phyloP scores from a whole-genome alignment of 2,888 invertebrate species.

The Drosophila rubida region DNA sequence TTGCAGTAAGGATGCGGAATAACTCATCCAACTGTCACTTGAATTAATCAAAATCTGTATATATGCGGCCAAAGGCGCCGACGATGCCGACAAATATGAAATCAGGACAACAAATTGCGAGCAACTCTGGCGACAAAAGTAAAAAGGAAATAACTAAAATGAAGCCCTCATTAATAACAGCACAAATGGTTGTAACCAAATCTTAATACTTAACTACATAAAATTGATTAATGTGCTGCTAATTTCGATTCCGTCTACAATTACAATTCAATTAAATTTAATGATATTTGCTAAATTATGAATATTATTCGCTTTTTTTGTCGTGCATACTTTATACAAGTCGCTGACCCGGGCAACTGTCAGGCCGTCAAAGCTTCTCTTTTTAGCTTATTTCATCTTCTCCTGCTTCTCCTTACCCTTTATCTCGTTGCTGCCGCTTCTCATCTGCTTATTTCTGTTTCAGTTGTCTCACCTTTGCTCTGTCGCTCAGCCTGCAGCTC shows the following conservation, averaged over 20 bases:
- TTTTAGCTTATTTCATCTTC: not conserved
- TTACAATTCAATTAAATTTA: not conserved
- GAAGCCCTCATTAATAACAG: too few species aligned
- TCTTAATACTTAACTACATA: too few species aligned
- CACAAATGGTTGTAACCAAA: too few species aligned
- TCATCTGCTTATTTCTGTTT: not conserved
- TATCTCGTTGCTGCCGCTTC: not conserved
- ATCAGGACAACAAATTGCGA: not conserved
- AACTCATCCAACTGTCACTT: slow-evolving; percentile 31
- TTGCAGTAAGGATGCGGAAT: slow-evolving; percentile 38
- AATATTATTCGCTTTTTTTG: not conserved
- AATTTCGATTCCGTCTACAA: not conserved
- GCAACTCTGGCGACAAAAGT: too few species aligned
- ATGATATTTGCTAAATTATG: not conserved
- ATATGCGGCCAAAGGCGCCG: slow-evolving; percentile 11
- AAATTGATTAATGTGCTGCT: not conserved
- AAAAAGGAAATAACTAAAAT: not conserved
- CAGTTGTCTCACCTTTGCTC: slow-evolving; percentile 11
- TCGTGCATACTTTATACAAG: not conserved
- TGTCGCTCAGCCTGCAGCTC: slow-evolving; percentile 9
- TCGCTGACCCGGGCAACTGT: slow-evolving; percentile 35
- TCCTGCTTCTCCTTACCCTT: slow-evolving; percentile 5
- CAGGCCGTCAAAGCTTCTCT: slow-evolving; percentile 1
- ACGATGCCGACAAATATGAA: not conserved
- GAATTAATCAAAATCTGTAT: slow-evolving; percentile 66